Base-by-base conservation (phyloP, 2,888 invertebrate species). In the Dermolepida albohirtum region DNA sequence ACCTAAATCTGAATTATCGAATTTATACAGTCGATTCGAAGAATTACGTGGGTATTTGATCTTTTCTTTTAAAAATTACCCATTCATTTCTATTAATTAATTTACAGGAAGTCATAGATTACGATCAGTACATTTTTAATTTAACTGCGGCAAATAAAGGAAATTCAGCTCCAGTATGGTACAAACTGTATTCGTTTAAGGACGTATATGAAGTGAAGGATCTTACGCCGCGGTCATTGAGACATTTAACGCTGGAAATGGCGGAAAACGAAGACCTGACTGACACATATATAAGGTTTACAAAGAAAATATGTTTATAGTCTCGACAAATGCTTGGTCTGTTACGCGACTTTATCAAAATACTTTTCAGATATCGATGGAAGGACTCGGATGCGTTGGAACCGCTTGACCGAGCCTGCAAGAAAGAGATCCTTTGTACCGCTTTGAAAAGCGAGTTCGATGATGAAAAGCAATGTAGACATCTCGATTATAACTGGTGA, bases 101-200 rank as follows among this genome's bases (percentile, higher is more conserved):
- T n/a, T n/a, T n/a, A n/a, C n/a, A n/a, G n/a, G n/a, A n/a, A n/a
- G n/a, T n/a, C n/a, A n/a, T n/a, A n/a, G n/a, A 65, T 94, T n/a
- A n/a, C n/a, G 22, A 4, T n/a, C n/a, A n/a, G n/a, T n/a, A 89
- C 86, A 89, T 88, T 10, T 90, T 92, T 78, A 92, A 95, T 80
- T 80, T 95, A 12, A 91, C 91, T 0, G 86, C 87, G 77, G 92
- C 94, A 0, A 94, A 93, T 68, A 65, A 71, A 41, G 76, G 86
- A 1, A 74, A 83, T 41, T 81, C 84, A n/a, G 92, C 93, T 34
- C 34, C 34, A 0, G 82, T 83, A 11, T 94, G 94, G 93, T 88
- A 86, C 75, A 85, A 88, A 78, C 88, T 92, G 12, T 94, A 94
- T 78, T 87, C 89, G 27, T 90, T 93, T 74, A 89, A 87, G 74